These are phyloP conservation scores for Thymallus thymallus DNA, from an alignment of 2,113 vertebrate genomes.

Conservation along the genomic window DNA sequence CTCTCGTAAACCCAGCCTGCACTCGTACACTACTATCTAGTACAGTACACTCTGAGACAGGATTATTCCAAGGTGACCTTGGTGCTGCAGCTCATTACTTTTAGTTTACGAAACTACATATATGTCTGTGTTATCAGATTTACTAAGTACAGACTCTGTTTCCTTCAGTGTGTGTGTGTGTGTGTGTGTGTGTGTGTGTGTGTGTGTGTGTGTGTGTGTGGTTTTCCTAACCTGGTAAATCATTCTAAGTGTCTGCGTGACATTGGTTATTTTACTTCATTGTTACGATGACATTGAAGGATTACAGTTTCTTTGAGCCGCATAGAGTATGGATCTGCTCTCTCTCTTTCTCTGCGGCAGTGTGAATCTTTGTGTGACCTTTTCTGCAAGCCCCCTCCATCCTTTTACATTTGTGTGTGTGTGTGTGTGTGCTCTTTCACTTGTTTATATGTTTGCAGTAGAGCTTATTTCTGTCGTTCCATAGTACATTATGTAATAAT, in stretches of 20 bases:
- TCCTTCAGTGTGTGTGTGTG: neutral
- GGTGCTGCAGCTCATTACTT: neutral
- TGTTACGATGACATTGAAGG: neutral
- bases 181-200: neutral
- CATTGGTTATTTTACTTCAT: neutral
- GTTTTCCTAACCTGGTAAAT: neutral
- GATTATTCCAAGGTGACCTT: conserved; percentile 6
- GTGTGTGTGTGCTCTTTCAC: neutral
- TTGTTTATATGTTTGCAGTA: too few relatives aligned
- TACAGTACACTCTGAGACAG: neutral
- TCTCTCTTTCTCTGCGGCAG: too few relatives aligned
- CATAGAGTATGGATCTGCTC: too few relatives aligned
- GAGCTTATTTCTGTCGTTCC: neutral
- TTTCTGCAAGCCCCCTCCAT: too few relatives aligned
- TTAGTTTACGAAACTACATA: conserved; percentile 13
- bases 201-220: neutral
- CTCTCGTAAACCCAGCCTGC: conserved; percentile 1
- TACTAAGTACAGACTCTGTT: neutral
- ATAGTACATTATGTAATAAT: neutral
- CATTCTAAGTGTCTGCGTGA: neutral
- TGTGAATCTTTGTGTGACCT: too few relatives aligned
- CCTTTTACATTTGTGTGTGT: neutral
- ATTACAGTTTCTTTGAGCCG: neutral
- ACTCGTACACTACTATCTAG: conserved; percentile 14
- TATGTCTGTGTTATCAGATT: neutral